Evolutionary conservation across 2,888 invertebrate genomes (phyloP).

Genomic region (Craniophora ligustri): DNA sequence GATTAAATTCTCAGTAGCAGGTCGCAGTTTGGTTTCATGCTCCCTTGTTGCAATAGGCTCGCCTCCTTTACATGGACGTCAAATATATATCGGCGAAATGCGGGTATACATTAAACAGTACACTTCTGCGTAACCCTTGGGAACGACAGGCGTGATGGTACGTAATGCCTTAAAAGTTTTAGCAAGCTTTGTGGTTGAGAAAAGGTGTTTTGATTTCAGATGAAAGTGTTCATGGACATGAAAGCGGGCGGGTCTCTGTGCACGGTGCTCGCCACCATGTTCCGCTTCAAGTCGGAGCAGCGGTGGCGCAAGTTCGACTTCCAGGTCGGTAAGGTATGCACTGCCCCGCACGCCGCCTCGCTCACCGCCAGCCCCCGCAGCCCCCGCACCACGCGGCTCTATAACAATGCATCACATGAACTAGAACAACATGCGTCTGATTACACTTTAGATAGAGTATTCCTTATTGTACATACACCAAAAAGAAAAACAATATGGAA

Average conservation of each 20-base stretch:
- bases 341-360: conserved; percentile 77
- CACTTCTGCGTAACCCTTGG: too few species aligned
- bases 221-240: conserved; percentile 98
- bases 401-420: conserved; percentile 70
- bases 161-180: neutral
- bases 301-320: conserved; percentile 98
- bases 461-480: neutral
- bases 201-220: conserved; percentile 86
- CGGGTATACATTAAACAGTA: too few species aligned
- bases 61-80: too few species aligned
- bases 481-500: too few species aligned
- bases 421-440: conserved; percentile 54
- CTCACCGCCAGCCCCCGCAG: conserved; percentile 67
- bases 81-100: too few species aligned
- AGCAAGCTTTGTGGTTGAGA: neutral
- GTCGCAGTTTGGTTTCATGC: too few species aligned
- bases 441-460: neutral
- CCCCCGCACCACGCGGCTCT: conserved; percentile 67
- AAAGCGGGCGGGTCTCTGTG: conserved; percentile 97
- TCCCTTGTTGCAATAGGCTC: too few species aligned
- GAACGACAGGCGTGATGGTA: too few species aligned
- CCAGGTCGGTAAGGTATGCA: conserved; percentile 94
- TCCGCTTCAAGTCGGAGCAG: conserved; percentile 98
- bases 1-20: too few species aligned
- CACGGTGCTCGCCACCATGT: conserved; percentile 97